Conservation (phyloP, 2,113 vertebrate species). For the Dasypus novemcinctus region DNA sequence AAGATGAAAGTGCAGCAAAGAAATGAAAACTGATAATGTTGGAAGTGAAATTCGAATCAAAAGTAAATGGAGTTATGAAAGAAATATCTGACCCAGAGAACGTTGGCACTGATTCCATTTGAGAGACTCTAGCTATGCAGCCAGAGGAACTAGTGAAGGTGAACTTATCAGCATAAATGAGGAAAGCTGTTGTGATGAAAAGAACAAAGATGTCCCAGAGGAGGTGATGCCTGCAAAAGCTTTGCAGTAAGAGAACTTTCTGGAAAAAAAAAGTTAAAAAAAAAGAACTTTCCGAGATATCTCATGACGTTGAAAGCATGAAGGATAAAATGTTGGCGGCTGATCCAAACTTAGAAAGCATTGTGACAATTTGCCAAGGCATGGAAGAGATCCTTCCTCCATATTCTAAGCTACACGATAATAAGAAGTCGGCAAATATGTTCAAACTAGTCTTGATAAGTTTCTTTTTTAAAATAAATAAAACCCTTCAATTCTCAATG, state of each 20-base stretch:
- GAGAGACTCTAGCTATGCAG: not conserved
- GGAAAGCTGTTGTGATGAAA: not conserved
- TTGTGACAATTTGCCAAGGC: not conserved
- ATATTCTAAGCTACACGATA: fast-evolving
- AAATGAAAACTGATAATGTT: not conserved
- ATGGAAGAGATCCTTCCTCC: not conserved
- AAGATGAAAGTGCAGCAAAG: not conserved
- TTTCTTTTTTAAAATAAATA: not conserved
- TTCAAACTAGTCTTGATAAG: not conserved
- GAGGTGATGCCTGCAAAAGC: not conserved
- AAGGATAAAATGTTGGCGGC: not conserved
- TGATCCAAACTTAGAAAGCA: not conserved
- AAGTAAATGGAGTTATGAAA: not conserved
- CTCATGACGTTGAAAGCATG: not conserved
- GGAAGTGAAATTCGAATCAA: not conserved
- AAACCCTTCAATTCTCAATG: not conserved
- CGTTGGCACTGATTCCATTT: fast-evolving
- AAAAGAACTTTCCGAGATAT: not conserved
- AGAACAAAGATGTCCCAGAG: not conserved
- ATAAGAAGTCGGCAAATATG: not conserved
- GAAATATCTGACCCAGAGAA: fast-evolving
- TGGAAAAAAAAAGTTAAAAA: too few relatives aligned
- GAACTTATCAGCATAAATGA: fast-evolving
- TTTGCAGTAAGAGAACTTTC: not conserved
- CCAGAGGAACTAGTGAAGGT: not conserved